Conservation (phyloP, 92 coral and sea anemone genomes). For the Phymanthus crucifer region DNA sequence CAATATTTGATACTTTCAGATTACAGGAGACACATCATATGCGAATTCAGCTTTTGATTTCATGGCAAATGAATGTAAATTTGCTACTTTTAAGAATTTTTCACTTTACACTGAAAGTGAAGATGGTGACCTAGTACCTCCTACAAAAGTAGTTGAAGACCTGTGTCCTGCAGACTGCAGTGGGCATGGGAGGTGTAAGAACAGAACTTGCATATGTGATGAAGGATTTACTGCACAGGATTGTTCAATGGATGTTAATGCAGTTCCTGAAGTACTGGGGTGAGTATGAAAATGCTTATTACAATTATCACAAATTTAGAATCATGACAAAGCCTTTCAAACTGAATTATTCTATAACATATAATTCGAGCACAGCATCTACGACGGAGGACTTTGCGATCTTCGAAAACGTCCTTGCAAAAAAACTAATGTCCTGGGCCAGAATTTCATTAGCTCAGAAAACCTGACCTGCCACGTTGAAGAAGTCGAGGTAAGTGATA, state of each 20-base stretch:
- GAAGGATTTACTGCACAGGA: conserved; percentile 62
- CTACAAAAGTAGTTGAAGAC: conserved; percentile 46
- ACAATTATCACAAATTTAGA: no score
- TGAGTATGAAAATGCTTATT: neutral
- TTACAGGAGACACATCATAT: conserved; percentile 41
- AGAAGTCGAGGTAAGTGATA: conserved; percentile 45
- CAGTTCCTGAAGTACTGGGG: conserved; percentile 57
- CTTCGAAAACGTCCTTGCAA: conserved; percentile 57
- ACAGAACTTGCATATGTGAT: conserved; percentile 66
- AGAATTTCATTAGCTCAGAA: conserved; percentile 49
- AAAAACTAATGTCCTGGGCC: conserved; percentile 49
- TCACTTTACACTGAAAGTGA: conserved; percentile 30
- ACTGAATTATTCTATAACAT: no score
- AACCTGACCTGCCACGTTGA: conserved; percentile 63
- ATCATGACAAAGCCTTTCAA: no score
- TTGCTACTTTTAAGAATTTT: conserved; percentile 36
- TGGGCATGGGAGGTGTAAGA: conserved; percentile 61
- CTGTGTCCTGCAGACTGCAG: conserved; percentile 77
- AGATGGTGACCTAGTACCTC: conserved; percentile 47
- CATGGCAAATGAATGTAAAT: conserved; percentile 44
- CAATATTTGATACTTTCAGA: conserved; percentile 7
- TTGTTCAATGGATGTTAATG: conserved; percentile 62
- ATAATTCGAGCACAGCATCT: conserved; percentile 21
- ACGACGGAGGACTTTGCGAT: conserved; percentile 59
- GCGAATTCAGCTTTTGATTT: conserved; percentile 47